Evolutionary conservation across 2,113 vertebrate genomes (phyloP).

Genomic region (Paralichthys olivaceus): DNA sequence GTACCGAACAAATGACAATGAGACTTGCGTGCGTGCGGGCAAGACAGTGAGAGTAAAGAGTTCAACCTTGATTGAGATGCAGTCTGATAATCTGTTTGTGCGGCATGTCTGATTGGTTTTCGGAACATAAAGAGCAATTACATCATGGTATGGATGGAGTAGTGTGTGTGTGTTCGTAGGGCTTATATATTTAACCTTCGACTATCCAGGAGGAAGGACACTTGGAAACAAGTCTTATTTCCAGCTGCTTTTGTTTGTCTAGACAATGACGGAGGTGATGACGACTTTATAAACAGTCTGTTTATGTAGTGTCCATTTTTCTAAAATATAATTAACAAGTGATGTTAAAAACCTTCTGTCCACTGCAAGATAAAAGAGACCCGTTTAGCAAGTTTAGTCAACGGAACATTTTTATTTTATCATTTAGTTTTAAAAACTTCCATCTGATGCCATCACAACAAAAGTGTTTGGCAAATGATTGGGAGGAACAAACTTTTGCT

Average conservation of each 20-base stretch:
- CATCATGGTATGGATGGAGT: slow-evolving; percentile 16
- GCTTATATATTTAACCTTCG: slow-evolving; percentile 16
- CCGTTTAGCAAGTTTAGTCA: too few relatives aligned
- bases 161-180: background rate
- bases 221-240: background rate
- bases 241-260: background rate
- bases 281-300: background rate
- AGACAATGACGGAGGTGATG: background rate
- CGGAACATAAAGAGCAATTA: slow-evolving; percentile 50
- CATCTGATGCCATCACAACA: too few relatives aligned
- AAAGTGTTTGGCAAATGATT: too few relatives aligned
- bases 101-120: slow-evolving; percentile 12
- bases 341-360: background rate
- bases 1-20: too few relatives aligned
- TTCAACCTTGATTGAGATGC: slow-evolving; percentile 22
- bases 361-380: too few relatives aligned
- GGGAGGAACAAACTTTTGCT: background rate
- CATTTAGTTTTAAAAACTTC: too few relatives aligned
- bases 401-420: too few relatives aligned
- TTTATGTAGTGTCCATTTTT: background rate
- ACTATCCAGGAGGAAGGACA: background rate
- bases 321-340: background rate
- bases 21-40: too few relatives aligned
- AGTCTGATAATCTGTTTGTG: slow-evolving; percentile 25
- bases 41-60: slow-evolving; percentile 12